Conservation (phyloP, 2,113 vertebrate genomes). For the Myrmophylax atrothorax region DNA sequence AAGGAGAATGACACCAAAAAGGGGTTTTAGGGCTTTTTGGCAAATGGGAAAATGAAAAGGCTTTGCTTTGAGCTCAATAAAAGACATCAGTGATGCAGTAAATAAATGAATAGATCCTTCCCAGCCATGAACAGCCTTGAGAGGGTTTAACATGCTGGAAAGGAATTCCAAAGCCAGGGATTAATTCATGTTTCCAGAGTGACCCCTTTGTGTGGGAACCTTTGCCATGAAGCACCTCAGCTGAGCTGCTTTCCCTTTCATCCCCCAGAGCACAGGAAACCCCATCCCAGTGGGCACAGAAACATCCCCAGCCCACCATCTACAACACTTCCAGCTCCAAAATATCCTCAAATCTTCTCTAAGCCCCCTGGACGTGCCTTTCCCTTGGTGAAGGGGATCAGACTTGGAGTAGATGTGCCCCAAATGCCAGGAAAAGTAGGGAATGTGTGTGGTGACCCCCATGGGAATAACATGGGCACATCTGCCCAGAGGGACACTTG, state of each 20-base stretch:
- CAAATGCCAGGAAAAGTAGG: accelerated
- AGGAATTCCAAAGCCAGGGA: neutral
- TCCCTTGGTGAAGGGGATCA: accelerated
- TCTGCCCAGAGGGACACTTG: neutral
- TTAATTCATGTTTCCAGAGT: neutral
- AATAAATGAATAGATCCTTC: neutral
- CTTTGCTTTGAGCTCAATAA: neutral
- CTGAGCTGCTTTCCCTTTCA: neutral
- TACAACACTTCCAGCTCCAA: neutral
- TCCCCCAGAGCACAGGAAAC: neutral
- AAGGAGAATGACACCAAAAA: neutral
- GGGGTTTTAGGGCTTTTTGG: neutral
- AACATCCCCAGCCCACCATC: accelerated
- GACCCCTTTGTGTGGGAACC: neutral
- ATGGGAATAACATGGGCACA: neutral
- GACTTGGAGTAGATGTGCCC: accelerated
- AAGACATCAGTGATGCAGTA: neutral
- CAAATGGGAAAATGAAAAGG: neutral
- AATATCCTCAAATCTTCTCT: neutral
- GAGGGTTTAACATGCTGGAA: neutral
- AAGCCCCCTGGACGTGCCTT: neutral
- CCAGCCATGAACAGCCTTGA: neutral
- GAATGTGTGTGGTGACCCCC: neutral
- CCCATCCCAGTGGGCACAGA: neutral
- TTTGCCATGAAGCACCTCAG: neutral